A percentile compares a stretch with the other conserved stretches of the same genome.
These are phyloP conservation scores for Gallinago stenura DNA, from an alignment of 2,797 vertebrate genomes.

Conservation along the genomic window DNA sequence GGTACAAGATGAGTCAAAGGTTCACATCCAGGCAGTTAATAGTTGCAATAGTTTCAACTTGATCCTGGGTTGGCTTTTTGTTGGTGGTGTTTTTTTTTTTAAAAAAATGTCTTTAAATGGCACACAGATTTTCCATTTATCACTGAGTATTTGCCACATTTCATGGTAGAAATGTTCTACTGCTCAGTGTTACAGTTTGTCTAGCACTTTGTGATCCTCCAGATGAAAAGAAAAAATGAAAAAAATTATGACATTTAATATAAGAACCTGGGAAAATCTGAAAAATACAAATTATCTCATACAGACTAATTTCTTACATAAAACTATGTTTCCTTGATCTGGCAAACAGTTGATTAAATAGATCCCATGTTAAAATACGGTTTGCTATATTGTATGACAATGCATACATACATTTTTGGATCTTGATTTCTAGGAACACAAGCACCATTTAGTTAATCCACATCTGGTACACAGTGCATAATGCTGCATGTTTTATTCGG, in stretches of 20 bases:
- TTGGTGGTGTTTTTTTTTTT: not conserved
- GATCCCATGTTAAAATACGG: not conserved
- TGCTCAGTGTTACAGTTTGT: not conserved
- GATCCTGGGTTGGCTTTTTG: not conserved
- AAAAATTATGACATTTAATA: not conserved
- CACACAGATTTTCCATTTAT: not conserved
- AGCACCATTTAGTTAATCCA: slow-evolving; percentile 14
- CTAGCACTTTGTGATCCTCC: not conserved
- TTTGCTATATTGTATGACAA: not conserved
- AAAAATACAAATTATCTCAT: not conserved
- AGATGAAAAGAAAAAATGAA: not conserved
- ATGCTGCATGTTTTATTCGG: not conserved
- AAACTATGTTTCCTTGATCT: not conserved
- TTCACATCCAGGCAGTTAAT: not conserved
- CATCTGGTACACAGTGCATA: not conserved
- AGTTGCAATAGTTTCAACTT: not conserved
- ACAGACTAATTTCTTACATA: not conserved
- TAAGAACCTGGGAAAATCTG: not conserved
- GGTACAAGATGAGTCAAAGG: not conserved
- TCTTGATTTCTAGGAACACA: not conserved
- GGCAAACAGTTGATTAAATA: slow-evolving; percentile 1
- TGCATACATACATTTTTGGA: not conserved
- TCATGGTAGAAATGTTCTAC: not conserved
- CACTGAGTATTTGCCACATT: not conserved
- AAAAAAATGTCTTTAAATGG: not conserved